Percentiles rank a stretch among this genome's conserved stretches.
phyloP scores from a whole-genome alignment of 2,888 invertebrate species.

The Caenorhabditis angaria region DNA sequence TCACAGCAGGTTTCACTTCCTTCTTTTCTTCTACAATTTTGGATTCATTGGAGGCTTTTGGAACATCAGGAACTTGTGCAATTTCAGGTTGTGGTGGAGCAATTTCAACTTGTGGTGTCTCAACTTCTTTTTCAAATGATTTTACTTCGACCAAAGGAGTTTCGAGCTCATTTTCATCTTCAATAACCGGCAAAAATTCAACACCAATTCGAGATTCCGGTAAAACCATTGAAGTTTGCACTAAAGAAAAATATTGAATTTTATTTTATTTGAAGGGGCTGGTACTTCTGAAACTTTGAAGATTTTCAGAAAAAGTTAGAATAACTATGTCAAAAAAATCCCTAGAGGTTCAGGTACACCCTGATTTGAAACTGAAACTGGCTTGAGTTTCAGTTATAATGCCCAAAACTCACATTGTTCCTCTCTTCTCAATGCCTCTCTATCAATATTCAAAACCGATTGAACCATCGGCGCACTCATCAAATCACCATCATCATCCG shows the following conservation, averaged over 20 bases:
- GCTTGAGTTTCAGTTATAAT: too few relatives aligned
- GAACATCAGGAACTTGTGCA: not conserved
- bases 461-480: conserved; percentile 46
- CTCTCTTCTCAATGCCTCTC: conserved; percentile 47
- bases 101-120: not conserved
- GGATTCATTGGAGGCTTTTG: not conserved
- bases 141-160: conserved; percentile 52
- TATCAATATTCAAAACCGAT: conserved; percentile 43
- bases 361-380: not conserved
- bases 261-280: too few relatives aligned
- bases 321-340: too few relatives aligned
- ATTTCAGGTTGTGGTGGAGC: not conserved
- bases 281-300: too few relatives aligned
- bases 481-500: conserved; percentile 43
- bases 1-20: not conserved
- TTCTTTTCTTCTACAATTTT: not conserved
- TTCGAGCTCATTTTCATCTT: conserved; percentile 50
- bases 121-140: conserved; percentile 13
- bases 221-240: conserved; percentile 51
- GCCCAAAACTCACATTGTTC: conserved; percentile 50
- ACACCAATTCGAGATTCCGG: conserved; percentile 52
- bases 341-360: too few relatives aligned
- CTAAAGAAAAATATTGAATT: conserved; percentile 20
- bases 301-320: too few relatives aligned
- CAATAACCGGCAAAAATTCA: conserved; percentile 57